phyloP scores from a whole-genome alignment of 2,888 invertebrate genomes.

The Pseudolycoriella hygida region DNA sequence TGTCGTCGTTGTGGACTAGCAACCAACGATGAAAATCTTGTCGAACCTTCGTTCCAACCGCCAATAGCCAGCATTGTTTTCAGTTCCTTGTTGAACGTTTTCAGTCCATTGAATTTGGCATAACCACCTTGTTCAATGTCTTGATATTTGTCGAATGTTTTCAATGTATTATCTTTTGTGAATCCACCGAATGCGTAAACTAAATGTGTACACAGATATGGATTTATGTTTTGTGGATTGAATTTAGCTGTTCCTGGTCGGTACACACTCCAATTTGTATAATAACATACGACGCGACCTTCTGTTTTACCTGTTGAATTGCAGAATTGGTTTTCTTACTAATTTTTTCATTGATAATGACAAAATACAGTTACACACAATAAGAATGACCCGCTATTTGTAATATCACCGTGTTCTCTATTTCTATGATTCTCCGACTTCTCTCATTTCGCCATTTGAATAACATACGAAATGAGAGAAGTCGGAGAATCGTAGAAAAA shows the following conservation, averaged over 20 bases:
- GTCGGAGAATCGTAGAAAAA: too few relatives aligned
- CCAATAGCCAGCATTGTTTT: constrained; percentile 85
- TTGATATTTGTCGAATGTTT: constrained; percentile 88
- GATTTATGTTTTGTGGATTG: constrained; percentile 86
- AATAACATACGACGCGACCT: constrained; percentile 74
- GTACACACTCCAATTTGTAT: constrained; percentile 88
- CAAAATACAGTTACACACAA: too few relatives aligned
- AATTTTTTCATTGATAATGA: too few relatives aligned
- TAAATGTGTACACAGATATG: constrained; percentile 83
- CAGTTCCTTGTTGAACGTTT: constrained; percentile 80
- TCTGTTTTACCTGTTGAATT: constrained; percentile 8
- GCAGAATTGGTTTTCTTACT: too few relatives aligned
- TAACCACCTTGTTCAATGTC: constrained; percentile 93
- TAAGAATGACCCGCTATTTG: too few relatives aligned
- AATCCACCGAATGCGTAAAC: constrained; percentile 87
- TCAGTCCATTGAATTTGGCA: constrained; percentile 82
- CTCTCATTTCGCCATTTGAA: too few relatives aligned
- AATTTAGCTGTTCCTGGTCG: constrained; percentile 80
- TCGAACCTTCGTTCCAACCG: constrained; percentile 86
- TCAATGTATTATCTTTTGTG: constrained; percentile 76
- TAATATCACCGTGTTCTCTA: too few relatives aligned
- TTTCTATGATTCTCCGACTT: too few relatives aligned
- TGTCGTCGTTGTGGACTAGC: constrained; percentile 56
- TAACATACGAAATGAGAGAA: too few relatives aligned
- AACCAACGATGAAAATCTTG: constrained; percentile 74